Conservation (phyloP, 2,888 invertebrate genomes). For the Drosophila mulleri region DNA sequence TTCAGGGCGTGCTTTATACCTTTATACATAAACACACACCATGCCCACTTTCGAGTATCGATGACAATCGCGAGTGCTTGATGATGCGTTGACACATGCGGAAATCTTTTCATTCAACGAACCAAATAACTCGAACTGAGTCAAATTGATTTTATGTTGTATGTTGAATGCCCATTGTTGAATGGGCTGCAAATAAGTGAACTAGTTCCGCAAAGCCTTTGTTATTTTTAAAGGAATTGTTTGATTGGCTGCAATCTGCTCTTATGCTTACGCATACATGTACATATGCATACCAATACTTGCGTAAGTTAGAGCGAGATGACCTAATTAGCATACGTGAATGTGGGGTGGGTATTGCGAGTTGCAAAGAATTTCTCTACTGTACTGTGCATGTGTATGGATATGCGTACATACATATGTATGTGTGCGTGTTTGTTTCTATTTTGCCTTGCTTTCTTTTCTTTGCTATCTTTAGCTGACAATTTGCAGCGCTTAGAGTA, state of each 20-base stretch:
- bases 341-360: background rate
- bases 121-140: conserved; percentile 23
- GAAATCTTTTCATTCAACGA: conserved; percentile 35
- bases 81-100: conserved; percentile 48
- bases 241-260: background rate
- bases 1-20: conserved; percentile 53
- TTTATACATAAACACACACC: conserved; percentile 13
- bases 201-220: conserved; percentile 6
- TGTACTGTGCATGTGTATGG: background rate
- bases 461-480: background rate
- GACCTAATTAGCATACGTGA: background rate
- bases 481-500: background rate
- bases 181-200: conserved; percentile 1
- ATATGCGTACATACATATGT: too few relatives aligned
- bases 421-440: background rate
- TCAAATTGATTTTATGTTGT: conserved; percentile 25
- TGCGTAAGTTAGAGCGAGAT: conserved; percentile 3
- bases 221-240: background rate
- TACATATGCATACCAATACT: background rate
- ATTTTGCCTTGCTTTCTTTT: background rate
- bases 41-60: conserved; percentile 33
- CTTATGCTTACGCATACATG: background rate
- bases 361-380: background rate
- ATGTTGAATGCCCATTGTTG: conserved; percentile 2
- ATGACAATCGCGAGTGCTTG: conserved; percentile 61